A percentile compares a stretch with the other conserved stretches of the same genome.
Conservation (phyloP, 2,797 vertebrate species). For the Thalassophryne amazonica region DNA sequence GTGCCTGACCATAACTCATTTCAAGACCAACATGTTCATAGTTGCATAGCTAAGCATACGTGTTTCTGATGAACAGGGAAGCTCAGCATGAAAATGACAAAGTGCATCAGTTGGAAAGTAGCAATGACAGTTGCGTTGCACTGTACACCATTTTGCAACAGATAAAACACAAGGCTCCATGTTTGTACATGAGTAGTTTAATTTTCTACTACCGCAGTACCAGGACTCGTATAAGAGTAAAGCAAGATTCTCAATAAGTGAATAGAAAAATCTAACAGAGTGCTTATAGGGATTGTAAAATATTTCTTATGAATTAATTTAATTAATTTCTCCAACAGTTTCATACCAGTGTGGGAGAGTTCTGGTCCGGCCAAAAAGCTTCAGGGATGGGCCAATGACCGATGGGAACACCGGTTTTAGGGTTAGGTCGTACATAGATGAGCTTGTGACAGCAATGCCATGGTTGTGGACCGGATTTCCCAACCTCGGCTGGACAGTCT, state of each 20-base stretch:
- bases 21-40: too few species aligned
- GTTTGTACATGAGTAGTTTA: too few species aligned
- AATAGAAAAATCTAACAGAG: background rate
- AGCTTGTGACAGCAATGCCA: conserved; percentile 98
- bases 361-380: conserved; percentile 98
- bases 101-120: too few species aligned
- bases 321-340: background rate
- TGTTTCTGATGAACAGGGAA: too few species aligned
- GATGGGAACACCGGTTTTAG: conserved; percentile 96
- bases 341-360: conserved; percentile 95
- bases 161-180: too few species aligned
- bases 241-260: background rate
- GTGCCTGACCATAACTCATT: too few species aligned
- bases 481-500: conserved; percentile 84
- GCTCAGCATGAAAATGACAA: too few species aligned
- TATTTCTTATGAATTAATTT: background rate
- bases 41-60: too few species aligned
- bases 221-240: too few species aligned
- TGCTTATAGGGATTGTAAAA: background rate
- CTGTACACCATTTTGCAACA: too few species aligned
- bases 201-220: too few species aligned
- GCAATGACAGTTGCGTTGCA: too few species aligned
- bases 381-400: conserved; percentile 98
- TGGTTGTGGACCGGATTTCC: conserved; percentile 82
- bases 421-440: conserved; percentile 96